A percentile compares a stretch with the other conserved stretches of the same genome.
Evolutionary conservation across 2,888 invertebrate genomes (phyloP).

Genomic region (Drosophila mimetica): DNA sequence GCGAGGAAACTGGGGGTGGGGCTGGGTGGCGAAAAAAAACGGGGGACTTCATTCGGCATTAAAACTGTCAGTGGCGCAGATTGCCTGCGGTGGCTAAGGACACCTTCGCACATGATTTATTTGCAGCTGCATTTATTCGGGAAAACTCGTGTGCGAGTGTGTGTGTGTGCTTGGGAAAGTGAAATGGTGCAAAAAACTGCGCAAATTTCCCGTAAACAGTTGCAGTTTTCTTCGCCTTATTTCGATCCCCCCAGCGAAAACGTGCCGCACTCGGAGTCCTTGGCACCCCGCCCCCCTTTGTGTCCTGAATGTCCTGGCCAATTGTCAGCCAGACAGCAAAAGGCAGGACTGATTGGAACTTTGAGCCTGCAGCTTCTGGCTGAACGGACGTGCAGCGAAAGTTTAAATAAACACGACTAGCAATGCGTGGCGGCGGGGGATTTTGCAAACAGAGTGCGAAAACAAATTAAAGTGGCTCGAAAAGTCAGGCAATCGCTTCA

Average conservation of each 20-base stretch:
- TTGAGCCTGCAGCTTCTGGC: constrained; percentile 60
- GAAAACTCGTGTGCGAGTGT: constrained; percentile 17
- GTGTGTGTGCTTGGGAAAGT: constrained; percentile 16
- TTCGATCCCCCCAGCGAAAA: constrained; percentile 30
- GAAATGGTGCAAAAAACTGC: constrained; percentile 67
- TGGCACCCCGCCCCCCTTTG: too few relatives aligned
- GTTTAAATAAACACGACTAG: constrained; percentile 66
- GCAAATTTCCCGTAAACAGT: constrained; percentile 71
- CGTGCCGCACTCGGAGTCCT: constrained; percentile 21
- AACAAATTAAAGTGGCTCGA: constrained; percentile 28
- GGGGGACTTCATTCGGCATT: constrained; percentile 80
- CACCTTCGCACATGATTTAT: constrained; percentile 84
- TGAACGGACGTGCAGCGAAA: constrained; percentile 75
- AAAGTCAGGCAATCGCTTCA: constrained; percentile 3
- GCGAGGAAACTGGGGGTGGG: constrained; percentile 38
- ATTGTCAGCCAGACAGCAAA: constrained; percentile 68
- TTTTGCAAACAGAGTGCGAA: constrained; percentile 1
- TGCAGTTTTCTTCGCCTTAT: constrained; percentile 60
- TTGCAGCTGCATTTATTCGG: constrained; percentile 55
- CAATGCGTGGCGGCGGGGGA: constrained; percentile 9
- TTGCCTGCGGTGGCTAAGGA: constrained; percentile 74
- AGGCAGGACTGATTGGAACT: constrained; percentile 64
- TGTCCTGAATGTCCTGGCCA: constrained; percentile 53
- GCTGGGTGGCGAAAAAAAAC: constrained; percentile 26
- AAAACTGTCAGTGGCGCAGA: constrained; percentile 82